Percentiles rank a stretch among this genome's conserved stretches.
Evolutionary conservation across 2,888 invertebrate genomes (phyloP).

Genomic region (Allophyes oxyacanthae): DNA sequence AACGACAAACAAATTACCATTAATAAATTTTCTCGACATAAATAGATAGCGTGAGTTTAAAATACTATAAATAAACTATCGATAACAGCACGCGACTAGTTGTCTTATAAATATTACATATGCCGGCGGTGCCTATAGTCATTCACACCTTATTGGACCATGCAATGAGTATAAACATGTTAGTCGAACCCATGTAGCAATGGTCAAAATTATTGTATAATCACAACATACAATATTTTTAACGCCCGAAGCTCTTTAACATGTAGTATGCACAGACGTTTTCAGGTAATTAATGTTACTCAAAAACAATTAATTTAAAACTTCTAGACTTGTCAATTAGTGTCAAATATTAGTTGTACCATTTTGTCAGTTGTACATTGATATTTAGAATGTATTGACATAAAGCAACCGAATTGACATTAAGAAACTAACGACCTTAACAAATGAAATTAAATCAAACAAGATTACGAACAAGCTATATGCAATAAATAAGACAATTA

Average conservation of each 20-base stretch:
- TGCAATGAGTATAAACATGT: slow-evolving; percentile 59
- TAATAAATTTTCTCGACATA: slow-evolving; percentile 3
- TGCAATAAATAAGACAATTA: slow-evolving; percentile 49
- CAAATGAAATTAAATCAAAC: slow-evolving; percentile 56
- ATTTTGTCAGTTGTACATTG: slow-evolving; percentile 11
- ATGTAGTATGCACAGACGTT: slow-evolving; percentile 9
- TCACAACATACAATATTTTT: slow-evolving; percentile 19
- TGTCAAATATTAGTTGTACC: slow-evolving; percentile 21
- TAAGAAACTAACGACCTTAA: slow-evolving; percentile 26
- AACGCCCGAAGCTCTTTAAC: slow-evolving; percentile 22
- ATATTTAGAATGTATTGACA: slow-evolving; percentile 7
- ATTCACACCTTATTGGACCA: slow-evolving; percentile 65
- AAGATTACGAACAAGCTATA: slow-evolving; percentile 38
- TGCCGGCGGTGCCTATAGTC: slow-evolving; percentile 52
- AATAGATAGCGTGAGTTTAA: slow-evolving; percentile 35
- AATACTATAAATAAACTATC: slow-evolving; percentile 41
- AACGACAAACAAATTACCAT: too few species aligned
- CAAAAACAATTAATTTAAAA: slow-evolving; percentile 32
- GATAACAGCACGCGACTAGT: slow-evolving; percentile 21
- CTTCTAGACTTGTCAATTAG: slow-evolving; percentile 41
- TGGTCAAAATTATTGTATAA: slow-evolving; percentile 43
- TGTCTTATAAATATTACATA: slow-evolving; percentile 42
- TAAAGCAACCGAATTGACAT: slow-evolving; percentile 23
- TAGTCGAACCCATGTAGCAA: slow-evolving; percentile 24
- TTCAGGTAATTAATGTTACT: slow-evolving; percentile 25